Evolutionary conservation across 2,113 vertebrate species (phyloP), one percentile per base, ranked within the genome.

Genomic region (Gnathonemus longibarbis): DNA sequence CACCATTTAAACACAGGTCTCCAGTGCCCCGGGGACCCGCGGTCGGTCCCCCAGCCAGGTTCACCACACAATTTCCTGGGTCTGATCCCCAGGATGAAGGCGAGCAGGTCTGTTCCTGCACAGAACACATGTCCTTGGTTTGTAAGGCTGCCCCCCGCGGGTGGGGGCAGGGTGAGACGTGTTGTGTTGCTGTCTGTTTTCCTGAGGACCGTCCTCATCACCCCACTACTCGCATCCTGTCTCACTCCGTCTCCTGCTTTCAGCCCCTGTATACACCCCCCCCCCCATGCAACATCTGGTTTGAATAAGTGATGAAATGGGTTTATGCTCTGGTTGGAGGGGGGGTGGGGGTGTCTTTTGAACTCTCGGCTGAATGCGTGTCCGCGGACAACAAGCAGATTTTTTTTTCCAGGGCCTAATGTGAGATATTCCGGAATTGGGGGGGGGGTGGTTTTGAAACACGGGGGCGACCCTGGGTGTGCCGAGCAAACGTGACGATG

Each of bases 301-400:
- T 90, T 53, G 56, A 90, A 90, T 90, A 90, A 90, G 83, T 15
- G 11, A 87, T 89, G 53, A 90, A 66, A 46, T 48, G 27, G 77
- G 74, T 50, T 88, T 45, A 84, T 31, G 19, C 52, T 85, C 83
- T 62, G 13, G 83, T 62, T 48, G 6, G 39, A 19, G 58, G 19
- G 21, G 62, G 58, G 17, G 21, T 1, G 27, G n/a, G 49, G 39
- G 83, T 10, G 39, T 89, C 83, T 86, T 89, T 77, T 89, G 53
- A 89, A 89, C 53, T 84, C 39, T 89, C 8, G 42, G 24, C n/a
- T 27, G 89, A 53, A 80, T 39, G n/a, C 45, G 53, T 89, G 89
- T 85, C 83, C 19, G 50, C 46, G 35, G 58, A 84, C 77, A 80
- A 50, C 49, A 83, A 42, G 62, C n/a, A 31, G 48, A 45, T 8